A percentile compares a stretch with the other conserved stretches of the same genome.
Evolutionary conservation across 2,113 vertebrate species (phyloP).

Genomic region (Fukomys damarensis): DNA sequence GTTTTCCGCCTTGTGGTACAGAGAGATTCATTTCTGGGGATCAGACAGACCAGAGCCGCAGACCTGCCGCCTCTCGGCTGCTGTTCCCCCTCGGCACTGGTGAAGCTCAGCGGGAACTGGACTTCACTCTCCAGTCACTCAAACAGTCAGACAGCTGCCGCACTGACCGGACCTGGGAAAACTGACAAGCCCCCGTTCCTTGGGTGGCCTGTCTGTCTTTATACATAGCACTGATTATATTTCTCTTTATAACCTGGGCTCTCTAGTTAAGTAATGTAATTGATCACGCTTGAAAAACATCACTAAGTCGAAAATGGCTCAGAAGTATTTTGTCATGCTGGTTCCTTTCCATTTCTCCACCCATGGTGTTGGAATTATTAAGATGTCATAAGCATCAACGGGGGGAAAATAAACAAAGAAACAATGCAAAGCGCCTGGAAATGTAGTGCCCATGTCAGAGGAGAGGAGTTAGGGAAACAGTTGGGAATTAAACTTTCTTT

Average conservation of each 20-base stretch:
- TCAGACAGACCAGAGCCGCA: neutral
- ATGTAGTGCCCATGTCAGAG: neutral
- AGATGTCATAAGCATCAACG: constrained; percentile 62
- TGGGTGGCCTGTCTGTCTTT: constrained; percentile 83
- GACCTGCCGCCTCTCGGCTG: neutral
- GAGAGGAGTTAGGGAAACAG: neutral
- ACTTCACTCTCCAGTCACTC: constrained; percentile 46
- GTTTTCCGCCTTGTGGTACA: neutral
- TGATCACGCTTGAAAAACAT: constrained; percentile 90
- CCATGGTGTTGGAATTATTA: constrained; percentile 72
- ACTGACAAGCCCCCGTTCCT: constrained; percentile 82
- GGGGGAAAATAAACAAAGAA: neutral
- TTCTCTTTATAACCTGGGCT: constrained; percentile 86
- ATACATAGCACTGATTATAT: constrained; percentile 86
- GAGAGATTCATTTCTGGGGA: neutral
- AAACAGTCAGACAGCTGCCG: constrained; percentile 70
- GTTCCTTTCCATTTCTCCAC: constrained; percentile 65
- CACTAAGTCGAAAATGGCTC: constrained; percentile 82
- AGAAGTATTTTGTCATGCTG: constrained; percentile 82
- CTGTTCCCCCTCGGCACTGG: neutral
- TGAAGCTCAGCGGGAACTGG: neutral
- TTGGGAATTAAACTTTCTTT: neutral
- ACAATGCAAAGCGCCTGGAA: constrained; percentile 37
- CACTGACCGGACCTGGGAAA: constrained; percentile 77
- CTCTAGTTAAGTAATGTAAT: constrained; percentile 90